A percentile compares a stretch with the other conserved stretches of the same genome.
phyloP scores from a whole-genome alignment of 2,888 invertebrate species.

The Branchellion lobata region DNA sequence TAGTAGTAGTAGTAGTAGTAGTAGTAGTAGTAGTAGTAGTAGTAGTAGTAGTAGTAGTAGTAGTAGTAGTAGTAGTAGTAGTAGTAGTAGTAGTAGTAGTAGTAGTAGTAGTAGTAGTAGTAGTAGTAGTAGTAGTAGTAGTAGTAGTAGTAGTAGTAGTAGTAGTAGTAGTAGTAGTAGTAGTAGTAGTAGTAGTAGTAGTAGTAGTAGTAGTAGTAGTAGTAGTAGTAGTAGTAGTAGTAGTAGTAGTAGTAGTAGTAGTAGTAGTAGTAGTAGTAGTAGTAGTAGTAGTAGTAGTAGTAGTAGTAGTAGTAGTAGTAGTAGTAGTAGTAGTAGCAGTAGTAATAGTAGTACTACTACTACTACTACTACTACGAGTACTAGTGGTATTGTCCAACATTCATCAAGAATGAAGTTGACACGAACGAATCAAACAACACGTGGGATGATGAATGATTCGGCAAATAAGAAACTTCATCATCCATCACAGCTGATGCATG shows the following conservation, averaged over 20 bases:
- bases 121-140: conserved; percentile 15
- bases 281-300: background rate
- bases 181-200: conserved; percentile 18
- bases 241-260: conserved; percentile 23
- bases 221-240: conserved; percentile 18
- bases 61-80: conserved; percentile 19
- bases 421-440: background rate
- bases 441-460: background rate
- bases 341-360: background rate
- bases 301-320: background rate
- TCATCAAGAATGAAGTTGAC: background rate
- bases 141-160: conserved; percentile 15
- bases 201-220: conserved; percentile 11
- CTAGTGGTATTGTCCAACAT: background rate
- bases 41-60: conserved; percentile 11
- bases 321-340: background rate
- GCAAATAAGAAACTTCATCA: background rate
- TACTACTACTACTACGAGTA: no score
- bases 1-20: conserved; percentile 15
- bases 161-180: conserved; percentile 11
- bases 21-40: conserved; percentile 15
- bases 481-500: background rate
- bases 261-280: background rate
- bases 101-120: conserved; percentile 15
- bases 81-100: conserved; percentile 11